Evolutionary conservation across 2,113 vertebrate genomes (phyloP).

Genomic region (Syngnathoides biaculeatus): DNA sequence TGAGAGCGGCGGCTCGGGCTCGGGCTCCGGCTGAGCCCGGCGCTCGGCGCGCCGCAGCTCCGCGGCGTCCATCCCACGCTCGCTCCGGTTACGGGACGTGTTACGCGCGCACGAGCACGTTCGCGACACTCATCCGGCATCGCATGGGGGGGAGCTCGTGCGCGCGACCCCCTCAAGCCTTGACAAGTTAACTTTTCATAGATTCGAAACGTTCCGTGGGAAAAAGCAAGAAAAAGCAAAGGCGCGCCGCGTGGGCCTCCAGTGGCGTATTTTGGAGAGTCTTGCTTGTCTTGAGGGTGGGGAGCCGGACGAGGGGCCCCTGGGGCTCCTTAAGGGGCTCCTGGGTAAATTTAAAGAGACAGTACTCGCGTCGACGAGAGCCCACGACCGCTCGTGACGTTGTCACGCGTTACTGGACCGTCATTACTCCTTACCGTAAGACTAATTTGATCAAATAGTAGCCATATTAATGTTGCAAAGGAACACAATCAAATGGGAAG

Average conservation of each 20-base stretch:
- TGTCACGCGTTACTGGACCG: no score
- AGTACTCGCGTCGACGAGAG: conserved; percentile 76
- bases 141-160: not conserved
- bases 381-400: conserved; percentile 19
- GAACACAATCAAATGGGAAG: no score
- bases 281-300: conserved; percentile 85
- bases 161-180: not conserved
- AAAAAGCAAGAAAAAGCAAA: not conserved
- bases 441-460: no score
- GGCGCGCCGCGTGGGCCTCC: conserved; percentile 56
- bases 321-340: conserved; percentile 96
- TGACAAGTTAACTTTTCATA: conserved; percentile 75
- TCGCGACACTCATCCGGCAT: conserved; percentile 9
- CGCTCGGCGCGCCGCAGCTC: conserved; percentile 66
- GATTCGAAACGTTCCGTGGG: not conserved
- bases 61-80: conserved; percentile 21
- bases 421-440: no score
- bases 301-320: conserved; percentile 90
- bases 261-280: conserved; percentile 74
- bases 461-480: no score
- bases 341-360: conserved; percentile 98
- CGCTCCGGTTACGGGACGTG: conserved; percentile 40
- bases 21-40: conserved; percentile 32
- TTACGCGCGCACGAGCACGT: conserved; percentile 46
- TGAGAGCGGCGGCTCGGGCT: conserved; percentile 72